A percentile compares a stretch with the other conserved stretches of the same genome.
phyloP scores from a whole-genome alignment of 2,797 vertebrate genomes.

The Hylomyscus alleni region DNA sequence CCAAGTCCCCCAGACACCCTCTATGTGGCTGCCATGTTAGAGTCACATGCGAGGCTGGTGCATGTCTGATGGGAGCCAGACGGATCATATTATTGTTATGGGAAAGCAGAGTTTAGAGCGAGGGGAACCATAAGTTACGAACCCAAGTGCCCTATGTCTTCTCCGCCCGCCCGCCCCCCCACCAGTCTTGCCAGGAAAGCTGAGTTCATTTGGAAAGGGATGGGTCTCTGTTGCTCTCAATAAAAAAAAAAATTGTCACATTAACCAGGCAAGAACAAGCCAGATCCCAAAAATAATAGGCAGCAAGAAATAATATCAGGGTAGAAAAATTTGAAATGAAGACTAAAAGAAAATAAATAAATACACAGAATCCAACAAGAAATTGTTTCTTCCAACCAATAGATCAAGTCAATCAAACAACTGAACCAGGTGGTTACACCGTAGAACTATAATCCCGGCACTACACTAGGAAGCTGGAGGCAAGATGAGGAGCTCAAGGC shows the following conservation, averaged over 20 bases:
- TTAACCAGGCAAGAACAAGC: neutral
- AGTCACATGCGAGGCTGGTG: no score
- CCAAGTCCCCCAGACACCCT: neutral
- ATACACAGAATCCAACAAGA: neutral
- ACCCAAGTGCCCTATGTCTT: neutral
- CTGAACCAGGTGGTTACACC: neutral
- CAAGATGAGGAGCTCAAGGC: neutral
- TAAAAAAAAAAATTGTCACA: neutral
- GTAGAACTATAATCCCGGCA: neutral
- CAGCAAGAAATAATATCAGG: neutral
- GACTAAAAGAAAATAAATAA: neutral
- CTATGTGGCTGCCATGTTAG: neutral
- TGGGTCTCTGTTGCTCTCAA: neutral
- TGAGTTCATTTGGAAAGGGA: neutral
- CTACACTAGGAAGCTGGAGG: neutral
- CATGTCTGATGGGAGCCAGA: neutral
- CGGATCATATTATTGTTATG: neutral
- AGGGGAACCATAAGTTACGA: neutral
- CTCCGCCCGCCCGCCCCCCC: neutral
- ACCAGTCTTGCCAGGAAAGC: neutral
- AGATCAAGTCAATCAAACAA: neutral
- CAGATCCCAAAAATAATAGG: neutral
- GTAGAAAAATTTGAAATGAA: neutral
- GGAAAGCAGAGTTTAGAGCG: neutral
- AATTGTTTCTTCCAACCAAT: neutral